Evolutionary conservation across 2,113 vertebrate species (phyloP), one percentile per base, ranked within the genome.

Genomic region (Aegithalos caudatus): DNA sequence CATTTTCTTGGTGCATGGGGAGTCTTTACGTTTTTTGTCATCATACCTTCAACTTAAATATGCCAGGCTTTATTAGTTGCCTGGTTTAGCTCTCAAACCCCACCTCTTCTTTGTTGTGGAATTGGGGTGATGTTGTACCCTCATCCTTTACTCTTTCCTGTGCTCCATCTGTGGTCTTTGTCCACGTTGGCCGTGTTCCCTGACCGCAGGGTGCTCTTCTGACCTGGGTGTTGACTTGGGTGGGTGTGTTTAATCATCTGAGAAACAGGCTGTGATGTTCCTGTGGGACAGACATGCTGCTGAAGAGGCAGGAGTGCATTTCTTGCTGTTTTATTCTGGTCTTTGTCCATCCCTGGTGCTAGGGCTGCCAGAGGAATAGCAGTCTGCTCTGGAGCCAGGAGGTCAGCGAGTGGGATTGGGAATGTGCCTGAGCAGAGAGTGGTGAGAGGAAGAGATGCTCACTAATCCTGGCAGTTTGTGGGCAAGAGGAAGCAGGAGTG

Each of bases 161-260:
- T 33, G 54, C 44, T 83, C 38, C 44, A 16, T 29, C 45, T 31
- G 0, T 35, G 69, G 24, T 33, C 24, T 50, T 57, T 76, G 50
- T 70, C n/a, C 28, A 14, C 1, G 0, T 19, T 67, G 1, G 1
- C 70, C 0, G 1, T 37, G 51, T 66, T 67, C 45, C 47, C 35
- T 88, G 64, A 27, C 56, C 10, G 0, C 31, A 48, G 42, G 6
- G 3, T n/a, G 42, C 67, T 54, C 51, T 58, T 66, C 74, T 82
- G n/a, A 35, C 44, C 40, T 19, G 23, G 51, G 12, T 58, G 9
- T 81, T 71, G 50, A 45, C 54, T 86, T 11, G 12, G 44, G 17
- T 1, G 4, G 20, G 35, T 33, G 45, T 0, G 0, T 35, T 83
- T 35, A 51, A 62, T 20, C n/a, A 72, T 20, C 6, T 50, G 9